Base-by-base conservation (phyloP, 2,888 invertebrate species). In the Caenorhabditis sp. region DNA sequence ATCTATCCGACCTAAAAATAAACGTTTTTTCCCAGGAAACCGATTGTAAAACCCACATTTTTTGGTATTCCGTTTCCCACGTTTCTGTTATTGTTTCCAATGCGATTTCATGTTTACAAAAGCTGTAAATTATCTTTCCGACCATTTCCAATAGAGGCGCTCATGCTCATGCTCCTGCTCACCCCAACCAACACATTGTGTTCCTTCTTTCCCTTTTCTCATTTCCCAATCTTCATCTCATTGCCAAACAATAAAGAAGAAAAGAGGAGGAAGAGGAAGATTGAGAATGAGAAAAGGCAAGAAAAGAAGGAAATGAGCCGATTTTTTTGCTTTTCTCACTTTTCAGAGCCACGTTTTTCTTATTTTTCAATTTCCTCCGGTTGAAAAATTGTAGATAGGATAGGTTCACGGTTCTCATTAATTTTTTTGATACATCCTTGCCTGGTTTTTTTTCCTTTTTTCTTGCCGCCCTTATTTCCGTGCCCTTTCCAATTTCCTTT, bases 301-400 rank as follows among this genome's bases (percentile, higher is more conserved):
- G 26, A 15, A 40, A 56, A 56, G 22, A 9, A 28, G 47, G 18
- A 69, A 69, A 58, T n/a, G 40, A 28, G 24, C 28, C 9, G 55
- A 44, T 35, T 15, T 58, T 32, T 22, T 4, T 32, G 32, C 32
- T 32, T 32, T 9, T 32, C 9, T 32, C 32, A 32, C 22, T 35
- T 50, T 40, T 15, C 3, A 40, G 8, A 56, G 44, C 28, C 40
- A n/a, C 47, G 35, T 60, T 70, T 70, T 61, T 60, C 9, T 13
- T 13, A 18, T 58, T 69, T 61, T 70, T 26, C 62, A 71, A 71
- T 71, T 71, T 71, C 71, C 71, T 53, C 2, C 40, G 50, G 44
- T 32, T 22, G 9, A n/a, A n/a, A n/a, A n/a, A n/a, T n/a, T n/a
- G n/a, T n/a, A n/a, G n/a, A n/a, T n/a, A 44, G 37, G 26, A 61